Percentiles rank a stretch among this genome's conserved stretches.
Evolutionary conservation across 2,888 invertebrate genomes (phyloP).

Genomic region (Nymphalis c-album): DNA sequence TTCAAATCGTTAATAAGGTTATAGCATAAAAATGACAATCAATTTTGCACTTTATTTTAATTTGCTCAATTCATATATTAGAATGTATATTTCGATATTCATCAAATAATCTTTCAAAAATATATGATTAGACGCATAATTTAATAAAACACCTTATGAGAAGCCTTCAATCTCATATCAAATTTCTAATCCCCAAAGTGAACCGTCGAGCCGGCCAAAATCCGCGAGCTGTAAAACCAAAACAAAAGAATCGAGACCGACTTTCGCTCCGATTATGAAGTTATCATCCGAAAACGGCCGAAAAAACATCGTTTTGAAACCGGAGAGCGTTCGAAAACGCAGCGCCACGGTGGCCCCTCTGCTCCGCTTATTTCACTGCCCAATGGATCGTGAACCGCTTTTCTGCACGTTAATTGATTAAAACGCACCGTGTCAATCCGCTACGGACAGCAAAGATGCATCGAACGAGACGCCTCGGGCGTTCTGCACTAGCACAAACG

Average conservation of each 20-base stretch:
- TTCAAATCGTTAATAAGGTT: background rate
- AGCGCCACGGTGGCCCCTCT: constrained; percentile 63
- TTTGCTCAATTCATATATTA: background rate
- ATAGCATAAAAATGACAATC: background rate
- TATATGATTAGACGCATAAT: constrained; percentile 3
- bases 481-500: constrained; percentile 38
- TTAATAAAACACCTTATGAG: constrained; percentile 17
- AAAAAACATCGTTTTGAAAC: constrained; percentile 60
- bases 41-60: background rate
- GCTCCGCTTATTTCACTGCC: constrained; percentile 75
- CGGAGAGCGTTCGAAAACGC: constrained; percentile 64
- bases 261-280: constrained; percentile 64
- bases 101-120: background rate
- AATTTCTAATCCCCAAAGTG: constrained; percentile 47
- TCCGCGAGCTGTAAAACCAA: constrained; percentile 42
- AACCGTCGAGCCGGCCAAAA: constrained; percentile 29
- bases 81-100: background rate
- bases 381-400: constrained; percentile 70
- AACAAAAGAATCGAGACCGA: constrained; percentile 40
- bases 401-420: constrained; percentile 77
- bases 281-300: constrained; percentile 47
- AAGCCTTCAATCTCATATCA: constrained; percentile 42
- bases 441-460: constrained; percentile 55
- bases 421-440: constrained; percentile 77
- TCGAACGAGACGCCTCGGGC: constrained; percentile 46